Base-by-base conservation (phyloP, 64 coral and sea anemone species). In the Dendronephthya gigantea region DNA sequence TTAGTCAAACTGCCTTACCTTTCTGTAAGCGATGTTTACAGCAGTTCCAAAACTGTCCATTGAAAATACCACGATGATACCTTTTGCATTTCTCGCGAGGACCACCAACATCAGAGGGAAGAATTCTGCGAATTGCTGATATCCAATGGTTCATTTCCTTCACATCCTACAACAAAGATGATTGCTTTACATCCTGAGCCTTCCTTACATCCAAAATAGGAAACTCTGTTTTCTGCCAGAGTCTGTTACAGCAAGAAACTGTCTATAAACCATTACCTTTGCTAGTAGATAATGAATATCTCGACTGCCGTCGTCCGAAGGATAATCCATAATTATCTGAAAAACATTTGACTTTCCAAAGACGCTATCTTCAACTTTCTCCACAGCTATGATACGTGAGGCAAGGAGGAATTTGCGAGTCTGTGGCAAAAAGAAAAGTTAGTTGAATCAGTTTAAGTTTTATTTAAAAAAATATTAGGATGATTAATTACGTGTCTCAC, bases 131-230 rank as follows among this genome's bases (percentile, higher is more conserved):
- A 43, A 98, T 98, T 0, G 95, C 95, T 7, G 95, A 98, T 37
- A 98, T 52, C 95, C 95, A 98, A 27, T 98, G 92, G 55, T 93
- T 98, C 95, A 98, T 98, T 40, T 98, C 95, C 48, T 98, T 98
- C 14, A 98, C 95, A 55, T 93, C 85, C 95, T 98, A 65, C 17
- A 47, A 32, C 4, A 70, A 82, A 87, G 11, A 40, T 23, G 14
- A 19, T 39, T 86, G 40, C n/a, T n/a, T n/a, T n/a, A n/a, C n/a
- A n/a, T n/a, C n/a, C n/a, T n/a, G 9, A 52, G 47, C 28, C 69
- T n/a, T 41, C 17, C 35, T 27, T 15, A 66, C n/a, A 15, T 34
- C 41, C 29, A 8, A 50, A 33, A 88, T 79, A 9, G 13, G 48
- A 43, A 86, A 86, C n/a, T n/a, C n/a, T n/a, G n/a, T n/a, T n/a